phyloP scores from a whole-genome alignment of 2,888 invertebrate species.

The Beris morrisii region DNA sequence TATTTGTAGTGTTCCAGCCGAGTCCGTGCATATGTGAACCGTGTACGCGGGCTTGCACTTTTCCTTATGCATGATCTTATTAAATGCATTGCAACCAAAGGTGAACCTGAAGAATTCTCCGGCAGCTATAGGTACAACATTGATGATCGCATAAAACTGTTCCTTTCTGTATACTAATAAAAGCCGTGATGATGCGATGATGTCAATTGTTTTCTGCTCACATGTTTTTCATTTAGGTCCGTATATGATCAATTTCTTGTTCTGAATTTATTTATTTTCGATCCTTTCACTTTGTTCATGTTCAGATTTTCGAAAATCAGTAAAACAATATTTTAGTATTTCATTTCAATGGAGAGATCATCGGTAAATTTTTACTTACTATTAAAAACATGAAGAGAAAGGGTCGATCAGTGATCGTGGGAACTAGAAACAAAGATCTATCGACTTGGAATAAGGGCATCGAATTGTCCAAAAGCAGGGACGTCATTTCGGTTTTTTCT shows the following conservation, averaged over 20 bases:
- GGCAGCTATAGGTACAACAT: not conserved
- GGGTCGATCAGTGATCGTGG: conserved; percentile 20
- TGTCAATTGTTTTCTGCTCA: conserved; percentile 22
- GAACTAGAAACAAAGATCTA: conserved; percentile 21
- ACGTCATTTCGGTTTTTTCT: too few relatives aligned
- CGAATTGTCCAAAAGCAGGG: too few relatives aligned
- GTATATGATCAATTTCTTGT: conserved; percentile 29
- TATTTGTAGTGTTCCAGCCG: conserved; percentile 3
- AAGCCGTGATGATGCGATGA: conserved; percentile 18
- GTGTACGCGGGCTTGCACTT: not conserved
- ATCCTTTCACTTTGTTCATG: conserved; percentile 32
- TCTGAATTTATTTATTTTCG: conserved; percentile 28
- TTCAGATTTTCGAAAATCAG: conserved; percentile 24
- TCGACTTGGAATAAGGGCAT: not conserved
- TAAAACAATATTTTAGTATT: conserved; percentile 26
- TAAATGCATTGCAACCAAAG: conserved; percentile 14
- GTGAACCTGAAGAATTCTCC: not conserved
- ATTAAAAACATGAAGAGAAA: not conserved
- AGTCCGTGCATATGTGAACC: not conserved
- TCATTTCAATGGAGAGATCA: conserved; percentile 8
- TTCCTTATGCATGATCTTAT: conserved; percentile 17
- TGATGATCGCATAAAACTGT: conserved; percentile 3
- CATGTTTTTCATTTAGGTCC: conserved; percentile 20
- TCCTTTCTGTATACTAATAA: not conserved
- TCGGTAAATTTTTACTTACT: conserved; percentile 14